Evolutionary conservation across 2,888 invertebrate genomes (phyloP), one percentile per base, ranked within the genome.

Genomic region (Harmothoe impar): DNA sequence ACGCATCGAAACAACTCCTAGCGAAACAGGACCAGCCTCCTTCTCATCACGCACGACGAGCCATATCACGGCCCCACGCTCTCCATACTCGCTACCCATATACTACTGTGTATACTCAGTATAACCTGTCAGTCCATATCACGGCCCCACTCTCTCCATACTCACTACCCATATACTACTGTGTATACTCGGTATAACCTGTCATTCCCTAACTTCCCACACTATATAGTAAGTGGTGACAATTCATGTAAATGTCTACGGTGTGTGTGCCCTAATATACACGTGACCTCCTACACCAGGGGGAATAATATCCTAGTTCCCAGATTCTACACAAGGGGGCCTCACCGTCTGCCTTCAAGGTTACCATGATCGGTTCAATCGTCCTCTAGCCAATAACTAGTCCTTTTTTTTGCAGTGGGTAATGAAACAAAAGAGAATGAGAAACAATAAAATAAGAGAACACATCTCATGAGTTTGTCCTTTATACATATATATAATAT

Each of bases 381-480:
- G 10, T 43, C 25, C 3, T 17, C 77, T 31, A 7, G 1, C 3
- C 25, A 25, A 77, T 29, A 77, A 17, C 31, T 77, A n/a, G 25
- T 7, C 17, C 1, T 15, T 25, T 3, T 77, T 29, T 29, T 77
- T n/a, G 77, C 29, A 77, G 77, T 77, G 77, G 29, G 23, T 62
- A 3, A 77, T 77, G 62, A 25, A 62, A 62, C 25, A 62, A 62
- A 62, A 62, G 15, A 62, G 15, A 62, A 62, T 62, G 15, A 20
- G n/a, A 62, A 62, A 62, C 12, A 62, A 81, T 43, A 81, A 81
- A 72, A 29, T 29, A 72, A 72, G 1, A 72, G 31, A 72, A 72
- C 72, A 29, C 72, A 72, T 25, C 25, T 15, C 25, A 29, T 23
- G n/a, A n/a, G n/a, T n/a, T n/a, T n/a, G 25, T 29, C 15, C 25